Base-by-base conservation (phyloP, 2,888 invertebrate genomes). In the Rhimphoctona megacephalus region DNA sequence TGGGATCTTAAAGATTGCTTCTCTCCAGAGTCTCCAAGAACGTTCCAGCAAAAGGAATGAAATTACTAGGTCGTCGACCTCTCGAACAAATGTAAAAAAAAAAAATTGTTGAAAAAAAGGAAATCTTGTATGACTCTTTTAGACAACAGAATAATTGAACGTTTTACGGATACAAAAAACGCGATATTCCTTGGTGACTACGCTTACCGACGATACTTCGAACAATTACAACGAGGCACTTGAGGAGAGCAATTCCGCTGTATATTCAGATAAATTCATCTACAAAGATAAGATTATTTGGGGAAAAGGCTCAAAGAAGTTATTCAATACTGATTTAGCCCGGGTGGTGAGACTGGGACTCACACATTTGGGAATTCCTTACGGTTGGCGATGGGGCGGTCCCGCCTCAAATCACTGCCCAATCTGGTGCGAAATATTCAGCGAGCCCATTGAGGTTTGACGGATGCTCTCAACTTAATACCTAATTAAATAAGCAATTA, bases 311-410 rank as follows among this genome's bases (percentile, higher is more conserved):
- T 87, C 90, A 8, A 87, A 88, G 43, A 86, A 86, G 39, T 54
- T 89, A 46, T 88, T 89, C 39, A 77, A 88, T 89, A 96, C 96
- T 85, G 96, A 96, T 0, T 92, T 95, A 81, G 95, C 95, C 67
- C 96, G 96, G 8, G 95, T 96, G n/a, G 95, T 98, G 57, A 95
- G 96, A 76, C 96, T 96, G 22, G 97, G 97, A 0, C 94, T 98
- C 64, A 96, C 96, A 83, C 97, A 97, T 91, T 94, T 97, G 78
- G 97, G 97, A 72, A 98, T 98, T 88, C 98, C 98, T 0, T 95
- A 96, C n/a, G 97, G 97, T 6, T 98, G 97, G 97, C 96, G 96
- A 25, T 97, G 97, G 97, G 97, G 97, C 17, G 98, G 98, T 0
- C 95, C 96, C 0, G 97, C 96, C 1, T 97, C 97, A 39, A 96